Conservation (phyloP, 2,113 vertebrate genomes). For the Boleophthalmus pectinirostris region DNA sequence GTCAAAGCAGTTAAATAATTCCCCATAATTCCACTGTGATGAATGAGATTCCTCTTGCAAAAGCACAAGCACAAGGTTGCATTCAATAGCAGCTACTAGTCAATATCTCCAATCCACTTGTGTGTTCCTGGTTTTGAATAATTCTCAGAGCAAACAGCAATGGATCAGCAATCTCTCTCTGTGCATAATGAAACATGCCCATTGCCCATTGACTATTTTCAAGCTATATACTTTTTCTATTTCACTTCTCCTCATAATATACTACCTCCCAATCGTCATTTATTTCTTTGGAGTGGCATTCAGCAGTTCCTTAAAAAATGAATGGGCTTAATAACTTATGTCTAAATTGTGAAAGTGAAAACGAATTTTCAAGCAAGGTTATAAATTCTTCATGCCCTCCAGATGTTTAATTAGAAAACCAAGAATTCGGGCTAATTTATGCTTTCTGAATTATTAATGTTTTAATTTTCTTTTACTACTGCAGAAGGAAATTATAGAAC, state of each 20-base stretch:
- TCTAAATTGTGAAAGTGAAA: conserved; percentile 11
- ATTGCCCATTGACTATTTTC: background rate
- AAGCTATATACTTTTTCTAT: background rate
- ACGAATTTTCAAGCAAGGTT: conserved; percentile 13
- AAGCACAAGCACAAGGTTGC: conserved; percentile 4
- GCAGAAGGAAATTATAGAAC: background rate
- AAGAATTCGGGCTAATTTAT: conserved; percentile 44
- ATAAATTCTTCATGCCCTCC: conserved; percentile 16
- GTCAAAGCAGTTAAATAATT: background rate
- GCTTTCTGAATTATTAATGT: conserved; percentile 49
- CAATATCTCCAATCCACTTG: conserved; percentile 7
- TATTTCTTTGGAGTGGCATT: conserved; percentile 29
- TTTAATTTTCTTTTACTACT: conserved; percentile 12
- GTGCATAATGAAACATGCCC: conserved; percentile 4
- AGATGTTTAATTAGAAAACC: conserved; percentile 52
- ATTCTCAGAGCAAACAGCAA: conserved; percentile 12
- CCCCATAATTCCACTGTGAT: background rate
- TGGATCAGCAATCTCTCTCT: background rate
- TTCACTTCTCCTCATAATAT: conserved; percentile 8
- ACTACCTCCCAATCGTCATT: conserved; percentile 13
- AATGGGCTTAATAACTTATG: conserved; percentile 10
- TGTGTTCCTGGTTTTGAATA: conserved; percentile 8
- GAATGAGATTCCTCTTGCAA: background rate
- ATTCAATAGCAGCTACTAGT: conserved; percentile 14
- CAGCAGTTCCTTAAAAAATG: conserved; percentile 11